These are phyloP conservation scores for Indicator indicator DNA, from an alignment of 2,113 vertebrate genomes.

Conservation along the genomic window DNA sequence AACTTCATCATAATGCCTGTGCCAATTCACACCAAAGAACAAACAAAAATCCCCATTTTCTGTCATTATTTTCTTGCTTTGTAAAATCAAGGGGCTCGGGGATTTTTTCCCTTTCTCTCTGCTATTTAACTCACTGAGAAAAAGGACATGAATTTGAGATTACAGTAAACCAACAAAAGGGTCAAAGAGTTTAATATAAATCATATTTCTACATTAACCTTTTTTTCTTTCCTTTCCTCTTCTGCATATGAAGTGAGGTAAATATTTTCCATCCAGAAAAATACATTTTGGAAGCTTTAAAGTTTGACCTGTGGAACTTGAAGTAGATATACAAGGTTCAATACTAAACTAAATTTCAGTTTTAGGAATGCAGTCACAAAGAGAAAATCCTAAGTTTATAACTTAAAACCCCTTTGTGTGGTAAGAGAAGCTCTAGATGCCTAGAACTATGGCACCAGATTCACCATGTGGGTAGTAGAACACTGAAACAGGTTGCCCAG, in stretches of 20 bases:
- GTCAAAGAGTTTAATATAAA: constrained; percentile 81
- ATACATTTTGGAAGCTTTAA: not conserved
- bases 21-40: constrained; percentile 86
- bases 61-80: constrained; percentile 77
- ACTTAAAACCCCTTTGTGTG: not conserved
- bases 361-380: not conserved
- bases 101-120: not conserved
- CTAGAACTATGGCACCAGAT: not conserved
- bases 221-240: constrained; percentile 39
- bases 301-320: not conserved
- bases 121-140: constrained; percentile 27
- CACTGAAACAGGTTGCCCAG: too few relatives aligned
- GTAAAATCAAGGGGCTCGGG: constrained; percentile 55
- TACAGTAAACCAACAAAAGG: constrained; percentile 72
- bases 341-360: not conserved
- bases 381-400: not conserved
- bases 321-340: not conserved
- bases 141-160: constrained; percentile 77
- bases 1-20: constrained; percentile 83
- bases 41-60: constrained; percentile 76
- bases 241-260: not conserved
- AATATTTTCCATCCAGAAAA: not conserved
- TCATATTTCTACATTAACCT: constrained; percentile 75
- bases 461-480: not conserved
- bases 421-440: not conserved